A percentile compares a stretch with the other conserved stretches of the same genome.
Evolutionary conservation across 2,797 vertebrate genomes (phyloP).

Genomic region (Muscicapa comitata): DNA sequence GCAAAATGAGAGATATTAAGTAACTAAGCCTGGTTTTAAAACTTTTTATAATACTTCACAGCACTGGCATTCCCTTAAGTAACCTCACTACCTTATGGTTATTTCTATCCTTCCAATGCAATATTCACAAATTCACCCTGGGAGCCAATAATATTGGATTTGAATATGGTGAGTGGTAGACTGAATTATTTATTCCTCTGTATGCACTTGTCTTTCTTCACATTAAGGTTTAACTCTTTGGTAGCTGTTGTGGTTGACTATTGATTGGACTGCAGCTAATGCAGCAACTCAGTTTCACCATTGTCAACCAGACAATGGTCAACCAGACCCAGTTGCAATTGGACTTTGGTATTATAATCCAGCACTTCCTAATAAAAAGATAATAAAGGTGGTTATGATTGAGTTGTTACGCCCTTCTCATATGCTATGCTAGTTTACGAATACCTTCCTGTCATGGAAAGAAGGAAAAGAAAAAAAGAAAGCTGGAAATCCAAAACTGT

Average conservation of each 20-base stretch:
- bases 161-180: background rate
- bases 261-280: background rate
- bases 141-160: background rate
- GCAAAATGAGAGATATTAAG: conserved; percentile 9
- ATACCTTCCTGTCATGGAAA: background rate
- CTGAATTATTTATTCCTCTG: background rate
- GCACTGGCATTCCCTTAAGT: background rate
- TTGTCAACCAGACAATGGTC: background rate
- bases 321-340: background rate
- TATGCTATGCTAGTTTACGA: background rate
- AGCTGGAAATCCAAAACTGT: background rate
- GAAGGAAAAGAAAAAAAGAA: background rate
- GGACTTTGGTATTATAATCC: background rate
- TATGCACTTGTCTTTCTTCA: background rate
- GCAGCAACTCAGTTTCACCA: background rate
- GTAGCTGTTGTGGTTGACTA: background rate
- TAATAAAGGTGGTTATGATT: background rate
- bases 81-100: background rate
- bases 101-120: background rate
- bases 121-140: background rate
- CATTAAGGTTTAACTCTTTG: background rate
- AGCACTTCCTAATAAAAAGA: background rate
- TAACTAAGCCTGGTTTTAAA: conserved; percentile 8
- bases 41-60: background rate
- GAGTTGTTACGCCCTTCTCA: background rate